These are phyloP conservation scores for Takifugu ocellatus DNA, from an alignment of 2,797 vertebrate species.

Conservation along the genomic window DNA sequence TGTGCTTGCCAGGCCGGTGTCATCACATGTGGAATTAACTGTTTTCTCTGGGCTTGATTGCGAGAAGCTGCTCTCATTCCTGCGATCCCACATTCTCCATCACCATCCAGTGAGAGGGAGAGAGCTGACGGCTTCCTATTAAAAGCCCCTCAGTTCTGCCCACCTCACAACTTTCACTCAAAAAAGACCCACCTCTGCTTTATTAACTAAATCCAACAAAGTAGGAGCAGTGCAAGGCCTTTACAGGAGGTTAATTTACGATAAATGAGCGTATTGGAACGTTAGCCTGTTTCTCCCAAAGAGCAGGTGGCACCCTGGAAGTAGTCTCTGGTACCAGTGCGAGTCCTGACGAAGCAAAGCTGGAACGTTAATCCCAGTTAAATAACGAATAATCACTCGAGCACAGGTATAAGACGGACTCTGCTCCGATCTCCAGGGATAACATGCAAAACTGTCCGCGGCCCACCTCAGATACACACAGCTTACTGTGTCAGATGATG, in stretches of 20 bases:
- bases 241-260: too few relatives aligned
- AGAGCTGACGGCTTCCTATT: slow-evolving; percentile 54
- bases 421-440: slow-evolving; percentile 60
- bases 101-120: slow-evolving; percentile 61
- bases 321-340: background rate
- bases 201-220: too few relatives aligned
- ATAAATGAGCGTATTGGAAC: too few relatives aligned
- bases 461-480: slow-evolving; percentile 70
- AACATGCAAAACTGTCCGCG: slow-evolving; percentile 61
- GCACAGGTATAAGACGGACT: slow-evolving; percentile 49
- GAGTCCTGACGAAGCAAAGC: slow-evolving; percentile 2
- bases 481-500: slow-evolving; percentile 78
- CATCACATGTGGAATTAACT: slow-evolving; percentile 85
- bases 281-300: too few relatives aligned
- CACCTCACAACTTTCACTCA: too few relatives aligned
- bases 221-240: too few relatives aligned
- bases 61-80: slow-evolving; percentile 67
- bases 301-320: background rate
- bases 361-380: slow-evolving; percentile 52
- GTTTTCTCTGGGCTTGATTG: slow-evolving; percentile 75
- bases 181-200: too few relatives aligned
- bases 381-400: slow-evolving; percentile 56
- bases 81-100: slow-evolving; percentile 65
- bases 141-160: slow-evolving; percentile 35
- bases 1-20: slow-evolving; percentile 84